Base-by-base conservation (phyloP, 92 coral and sea anemone genomes). In the Phenganax stokvisi region DNA sequence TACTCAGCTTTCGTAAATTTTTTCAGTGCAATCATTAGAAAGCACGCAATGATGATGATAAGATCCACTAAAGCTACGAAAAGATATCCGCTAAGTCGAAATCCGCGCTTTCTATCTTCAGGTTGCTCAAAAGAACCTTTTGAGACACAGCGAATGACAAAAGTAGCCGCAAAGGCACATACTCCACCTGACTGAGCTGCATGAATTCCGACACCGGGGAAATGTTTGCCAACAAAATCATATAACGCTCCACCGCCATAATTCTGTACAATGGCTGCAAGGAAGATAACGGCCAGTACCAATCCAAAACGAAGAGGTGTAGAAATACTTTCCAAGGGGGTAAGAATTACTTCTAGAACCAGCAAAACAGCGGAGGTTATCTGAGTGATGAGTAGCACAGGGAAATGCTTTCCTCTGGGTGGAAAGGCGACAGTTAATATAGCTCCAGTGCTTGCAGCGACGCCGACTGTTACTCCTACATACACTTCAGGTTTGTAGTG, bases 171-270 rank as follows among this genome's bases (percentile, higher is more conserved):
- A 20, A 92, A 88, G 12, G 93, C 97, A 65, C 91, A 92, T 17
- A 92, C 91, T 15, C 93, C 97, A 7, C 93, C 97, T n/a, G 93
- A 89, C 70, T 92, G 97, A 0, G 97, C 97, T 17, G 93, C 97
- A 52, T 89, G 97, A 51, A 92, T 78, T 7, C 97, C 97, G 76
- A 87, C 79, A 68, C 75, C 84, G 59, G 97, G 97, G 55, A 92
- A 89, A 58, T 89, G 90, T 63, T 88, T 85, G 12, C 93, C 97
- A 74, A 89, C 89, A 62, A 89, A 89, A 28, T 81, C 81, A 67
- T 92, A 92, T 9, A 92, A 87, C 0, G 91, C 97, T 51, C 97
- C 97, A 16, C 97, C 93, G 17, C 97, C 93, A 68, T 89, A 62
- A 74, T 89, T 92, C 72, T 92, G 97, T 71, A 88, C 81, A 13